Base-by-base conservation (phyloP, 2,797 vertebrate species). In the Crocidura indochinensis region DNA sequence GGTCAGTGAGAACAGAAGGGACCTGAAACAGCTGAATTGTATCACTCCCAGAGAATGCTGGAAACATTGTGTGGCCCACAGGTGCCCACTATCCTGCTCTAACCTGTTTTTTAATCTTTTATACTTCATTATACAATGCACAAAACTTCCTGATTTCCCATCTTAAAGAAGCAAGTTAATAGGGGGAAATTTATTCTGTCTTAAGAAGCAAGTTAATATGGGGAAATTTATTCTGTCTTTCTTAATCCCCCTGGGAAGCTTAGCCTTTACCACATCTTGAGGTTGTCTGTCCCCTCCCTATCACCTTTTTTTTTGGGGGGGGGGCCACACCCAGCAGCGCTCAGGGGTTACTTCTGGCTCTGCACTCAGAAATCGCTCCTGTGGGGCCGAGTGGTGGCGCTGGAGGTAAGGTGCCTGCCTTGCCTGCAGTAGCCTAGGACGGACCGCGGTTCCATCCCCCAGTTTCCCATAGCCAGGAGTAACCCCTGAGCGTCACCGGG, bases 81-180 rank as follows among this genome's bases (percentile, higher is more conserved):
- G 83, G 91, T 94, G 88, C 85, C 71, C 91, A 12, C 60, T 76
- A 0, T 80, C 80, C 91, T 97, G 93, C 91, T 93, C 87, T 56
- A 91, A 95, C 92, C 93, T 92, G 93, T 95, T 96, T 53, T 73
- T 87, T 96, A 96, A 95, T 94, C 95, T 96, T 95, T 81, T 80
- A 53, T 86, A 53, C 71, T 46, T 64, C 78, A 51, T 93, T 96
- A 95, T 79, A 47, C 91, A 94, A 84, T 77, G 67, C 82, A 64
- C 47, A 86, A 62, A 90, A 92, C 90, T 90, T 94, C 92, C 92
- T 95, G 88, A 93, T 91, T 93, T 93, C 80, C 88, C 62, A 88
- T 88, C 86, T 85, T 92, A 76, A 75, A 94, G 62, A 64, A 91
- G 78, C 86, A 95, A 77, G 60, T 88, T 93, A 85, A 87, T 91